Conservation (phyloP, 2,888 invertebrate genomes). For the Cyclophora albipunctata region DNA sequence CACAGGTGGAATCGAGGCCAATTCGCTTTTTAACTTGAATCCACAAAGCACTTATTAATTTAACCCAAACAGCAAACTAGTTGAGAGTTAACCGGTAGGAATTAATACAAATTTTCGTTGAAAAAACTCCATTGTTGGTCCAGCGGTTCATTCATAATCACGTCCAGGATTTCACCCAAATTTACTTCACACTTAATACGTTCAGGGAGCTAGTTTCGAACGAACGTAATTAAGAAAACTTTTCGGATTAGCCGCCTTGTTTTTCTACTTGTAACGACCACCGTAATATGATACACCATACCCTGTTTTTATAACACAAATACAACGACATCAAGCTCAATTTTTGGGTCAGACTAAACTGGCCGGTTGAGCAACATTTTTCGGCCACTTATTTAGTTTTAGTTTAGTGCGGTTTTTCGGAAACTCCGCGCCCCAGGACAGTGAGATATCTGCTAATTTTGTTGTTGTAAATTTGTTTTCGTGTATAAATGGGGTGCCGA, state of each 20-base stretch:
- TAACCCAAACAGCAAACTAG: no score
- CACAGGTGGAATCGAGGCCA: no score
- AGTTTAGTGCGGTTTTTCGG: conserved; percentile 55
- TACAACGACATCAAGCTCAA: conserved; percentile 8
- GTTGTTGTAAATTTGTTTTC: conserved; percentile 66
- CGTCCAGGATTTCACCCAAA: conserved; percentile 53
- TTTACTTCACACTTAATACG: conserved; percentile 59
- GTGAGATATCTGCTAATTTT: conserved; percentile 70
- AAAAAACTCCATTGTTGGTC: background rate
- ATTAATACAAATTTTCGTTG: no score
- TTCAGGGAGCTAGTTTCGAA: conserved; percentile 64
- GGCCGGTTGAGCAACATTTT: conserved; percentile 50
- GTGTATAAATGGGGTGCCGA: conserved; percentile 13
- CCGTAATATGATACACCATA: conserved; percentile 25
- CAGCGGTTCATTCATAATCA: conserved; percentile 44
- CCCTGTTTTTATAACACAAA: conserved; percentile 14
- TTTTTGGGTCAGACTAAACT: conserved; percentile 30
- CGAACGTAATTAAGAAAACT: conserved; percentile 69
- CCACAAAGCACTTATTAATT: no score
- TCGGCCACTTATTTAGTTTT: conserved; percentile 68
- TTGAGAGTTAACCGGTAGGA: no score
- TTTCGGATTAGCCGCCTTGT: conserved; percentile 67
- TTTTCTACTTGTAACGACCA: conserved; percentile 55
- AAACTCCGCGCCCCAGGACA: conserved; percentile 54
- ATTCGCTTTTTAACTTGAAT: no score